These are phyloP conservation scores for Synodontis membranacea DNA, from an alignment of 2,113 vertebrate genomes.

Conservation along the genomic window DNA sequence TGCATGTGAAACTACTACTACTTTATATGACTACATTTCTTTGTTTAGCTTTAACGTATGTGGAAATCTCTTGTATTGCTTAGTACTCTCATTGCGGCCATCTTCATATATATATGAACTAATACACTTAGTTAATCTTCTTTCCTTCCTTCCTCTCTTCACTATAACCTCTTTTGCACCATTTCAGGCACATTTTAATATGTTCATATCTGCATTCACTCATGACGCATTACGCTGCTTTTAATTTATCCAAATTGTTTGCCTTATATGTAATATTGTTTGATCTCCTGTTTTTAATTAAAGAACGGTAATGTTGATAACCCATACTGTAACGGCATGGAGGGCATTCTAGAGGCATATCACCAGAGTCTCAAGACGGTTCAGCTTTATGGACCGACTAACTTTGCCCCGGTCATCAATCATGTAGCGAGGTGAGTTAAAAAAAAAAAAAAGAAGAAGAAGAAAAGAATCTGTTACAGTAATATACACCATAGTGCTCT, in stretches of 20 bases:
- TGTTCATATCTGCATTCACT: neutral
- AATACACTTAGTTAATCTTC: conserved; percentile 65
- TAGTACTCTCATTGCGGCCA: conserved; percentile 24
- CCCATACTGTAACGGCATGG: conserved; percentile 89
- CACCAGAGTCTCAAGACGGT: conserved; percentile 92
- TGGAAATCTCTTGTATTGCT: conserved; percentile 21
- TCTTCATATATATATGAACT: conserved; percentile 28
- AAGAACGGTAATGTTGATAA: conserved; percentile 91
- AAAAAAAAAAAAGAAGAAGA: neutral
- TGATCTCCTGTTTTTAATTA: conserved; percentile 32
- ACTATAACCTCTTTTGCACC: neutral
- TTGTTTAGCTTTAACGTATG: conserved; percentile 30
- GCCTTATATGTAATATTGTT: conserved; percentile 5
- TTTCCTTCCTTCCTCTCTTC: neutral
- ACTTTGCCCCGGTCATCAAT: conserved; percentile 92
- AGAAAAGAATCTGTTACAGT: neutral
- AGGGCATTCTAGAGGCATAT: conserved; percentile 91
- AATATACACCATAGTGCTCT: neutral
- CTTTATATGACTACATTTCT: neutral
- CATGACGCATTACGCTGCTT: neutral
- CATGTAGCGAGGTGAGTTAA: conserved; percentile 85
- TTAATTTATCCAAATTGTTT: neutral
- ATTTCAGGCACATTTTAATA: neutral
- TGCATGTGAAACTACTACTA: neutral
- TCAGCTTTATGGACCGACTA: conserved; percentile 95